phyloP scores from a whole-genome alignment of 1,140 invertebrate species.

The Caenorhabditis elegans region WBcel235 BX284603.4:9938001-9938500 shows the following conservation, averaged over 20 bases:
- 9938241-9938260: constrained; percentile 51
- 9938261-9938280: constrained; percentile 52
- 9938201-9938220: constrained; percentile 58
- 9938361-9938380: too few relatives aligned
- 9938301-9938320: too few relatives aligned
- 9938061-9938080: constrained; percentile 56
- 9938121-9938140: constrained; percentile 52
- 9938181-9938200: constrained; percentile 59
- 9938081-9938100: constrained; percentile 50
- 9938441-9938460: too few relatives aligned
- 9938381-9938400: too few relatives aligned
- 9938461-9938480: too few relatives aligned
- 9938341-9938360: too few relatives aligned
- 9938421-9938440: too few relatives aligned
- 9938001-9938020: constrained; percentile 52
- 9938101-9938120: constrained; percentile 56
- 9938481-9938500: too few relatives aligned
- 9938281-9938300: constrained; percentile 41
- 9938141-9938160: constrained; percentile 53
- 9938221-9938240: constrained; percentile 55
- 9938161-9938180: constrained; percentile 51
- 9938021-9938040: constrained; percentile 52
- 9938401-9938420: too few relatives aligned
- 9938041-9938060: constrained; percentile 60
- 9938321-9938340: too few relatives aligned